Evolutionary conservation across 2,797 vertebrate genomes (phyloP).

Genomic region (Urosaurus nigricauda): DNA sequence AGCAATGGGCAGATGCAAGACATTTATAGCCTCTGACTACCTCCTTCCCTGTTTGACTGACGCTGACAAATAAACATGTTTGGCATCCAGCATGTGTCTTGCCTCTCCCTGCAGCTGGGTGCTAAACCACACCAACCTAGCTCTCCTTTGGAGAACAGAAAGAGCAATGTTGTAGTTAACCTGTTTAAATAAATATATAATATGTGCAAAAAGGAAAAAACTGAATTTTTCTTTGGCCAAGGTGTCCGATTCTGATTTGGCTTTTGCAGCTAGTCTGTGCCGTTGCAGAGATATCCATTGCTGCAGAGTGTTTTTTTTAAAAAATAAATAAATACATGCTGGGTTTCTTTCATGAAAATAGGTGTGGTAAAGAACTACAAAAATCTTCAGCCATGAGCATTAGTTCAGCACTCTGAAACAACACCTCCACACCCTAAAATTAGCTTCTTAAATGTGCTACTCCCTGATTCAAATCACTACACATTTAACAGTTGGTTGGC

Average conservation of each 20-base stretch:
- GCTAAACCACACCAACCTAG: background rate
- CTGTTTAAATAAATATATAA: background rate
- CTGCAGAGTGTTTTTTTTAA: background rate
- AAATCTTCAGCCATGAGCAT: constrained; percentile 2
- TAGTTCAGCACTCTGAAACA: constrained; percentile 1
- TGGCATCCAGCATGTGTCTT: background rate
- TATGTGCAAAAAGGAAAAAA: background rate
- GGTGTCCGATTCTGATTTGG: background rate
- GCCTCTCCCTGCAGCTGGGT: background rate
- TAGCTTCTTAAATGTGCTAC: background rate
- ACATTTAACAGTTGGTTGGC: background rate
- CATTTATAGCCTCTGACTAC: background rate
- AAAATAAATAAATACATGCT: background rate
- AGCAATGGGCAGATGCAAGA: background rate
- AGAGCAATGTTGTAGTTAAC: background rate
- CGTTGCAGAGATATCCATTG: background rate
- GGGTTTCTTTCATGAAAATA: background rate
- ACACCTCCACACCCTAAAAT: background rate
- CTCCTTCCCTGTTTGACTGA: background rate
- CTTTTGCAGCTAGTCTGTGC: background rate
- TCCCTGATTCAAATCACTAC: background rate
- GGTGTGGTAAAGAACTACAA: constrained; percentile 3
- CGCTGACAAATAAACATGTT: too few relatives aligned
- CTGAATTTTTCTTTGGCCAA: background rate
- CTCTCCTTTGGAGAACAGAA: background rate